Base-by-base conservation (phyloP, 1,140 invertebrate genomes). In the Leptopilina boulardi region DNA sequence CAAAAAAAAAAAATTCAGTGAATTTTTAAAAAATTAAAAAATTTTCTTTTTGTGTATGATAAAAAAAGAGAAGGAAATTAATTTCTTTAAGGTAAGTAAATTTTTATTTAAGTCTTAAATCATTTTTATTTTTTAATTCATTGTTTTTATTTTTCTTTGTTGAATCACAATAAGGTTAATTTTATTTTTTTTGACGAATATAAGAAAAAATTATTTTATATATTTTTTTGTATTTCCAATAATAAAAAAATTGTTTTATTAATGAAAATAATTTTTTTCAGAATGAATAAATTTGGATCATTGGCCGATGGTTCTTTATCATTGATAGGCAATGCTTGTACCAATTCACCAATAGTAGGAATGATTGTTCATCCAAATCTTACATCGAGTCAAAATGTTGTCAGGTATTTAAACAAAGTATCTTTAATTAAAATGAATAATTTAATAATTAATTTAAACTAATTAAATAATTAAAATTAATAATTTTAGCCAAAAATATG, bases 401-500 rank as follows among this genome's bases (percentile, higher is more conserved):
- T 72, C 23, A 26, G 59, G 59, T 66, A 59, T 26, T 3, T 26
- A n/a, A 2, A 38, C 34, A 38, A 38, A 42, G 9, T 8, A 42
- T 42, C 34, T 38, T 38, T 38, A 38, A 38, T 38, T 9, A 4
- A 3, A 4, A 38, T 38, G 3, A 38, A 38, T 4, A 38, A 4
- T 38, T 38, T 38, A 38, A 38, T 38, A 38, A n/a, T n/a, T 38
- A 38, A 38, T 38, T 44, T 44, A 44, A n/a, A n/a, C 0, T 47
- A 47, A 47, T 47, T 47, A 0, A n/a, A 47, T 15, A 47, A 15
- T n/a, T 47, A 15, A 15, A 4, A 15, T 47, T 18, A 21, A 71
- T 26, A 71, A 30, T 79, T 75, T 11, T 26, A 84, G 87, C 9
- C 83, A 86, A 3, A 72, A 86, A 8, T 95, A 94, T 80, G 91